Base-by-base conservation (phyloP, 2,888 invertebrate species). In the Leucophenga montana region DNA sequence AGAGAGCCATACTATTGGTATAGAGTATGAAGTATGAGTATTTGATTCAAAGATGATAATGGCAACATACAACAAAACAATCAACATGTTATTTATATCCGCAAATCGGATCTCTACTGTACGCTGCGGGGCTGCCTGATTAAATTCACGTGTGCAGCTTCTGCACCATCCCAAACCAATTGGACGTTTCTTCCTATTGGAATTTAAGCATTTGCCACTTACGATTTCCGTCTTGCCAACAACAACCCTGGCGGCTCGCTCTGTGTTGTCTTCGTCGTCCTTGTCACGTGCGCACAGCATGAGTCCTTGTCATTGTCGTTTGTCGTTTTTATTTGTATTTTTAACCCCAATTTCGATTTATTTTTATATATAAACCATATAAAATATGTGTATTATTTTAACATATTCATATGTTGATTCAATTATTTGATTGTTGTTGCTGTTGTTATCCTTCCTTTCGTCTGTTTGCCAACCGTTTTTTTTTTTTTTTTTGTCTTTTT, bases 71-170 rank as follows among this genome's bases (percentile, higher is more conserved):
- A 59, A 64, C 50, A 65, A 68, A 64, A 67, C 70, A 78, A 78
- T 77, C 84, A 78, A 77, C 71, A 74, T 80, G 80, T 78, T 83
- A 84, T 85, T 79, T 85, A 82, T 85, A 85, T 81, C 77, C 57
- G 57, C 11, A 31, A 31, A 13, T 14, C 50, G 13, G 16, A 16
- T 13, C 31, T 5, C 62, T 14, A 20, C 9, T 46, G 69, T 53
- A 66, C 71, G 20, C 66, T 50, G 73, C 81, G 80, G 78, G 77
- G 73, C 69, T 69, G 73, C 75, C 81, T 82, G 84, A 85, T 85
- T 85, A 80, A 77, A 85, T 85, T 85, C 85, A 85, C 85, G 85
- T 85, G 85, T 79, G 14, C 31, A 20, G 11, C 54, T 22, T 54
- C 22, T 6, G 3, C 73, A 68, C 57, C 68, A 66, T 72, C 6